A percentile compares a stretch with the other conserved stretches of the same genome.
phyloP scores from a whole-genome alignment of 1,140 invertebrate species.

The Meteorus sp. region DNA sequence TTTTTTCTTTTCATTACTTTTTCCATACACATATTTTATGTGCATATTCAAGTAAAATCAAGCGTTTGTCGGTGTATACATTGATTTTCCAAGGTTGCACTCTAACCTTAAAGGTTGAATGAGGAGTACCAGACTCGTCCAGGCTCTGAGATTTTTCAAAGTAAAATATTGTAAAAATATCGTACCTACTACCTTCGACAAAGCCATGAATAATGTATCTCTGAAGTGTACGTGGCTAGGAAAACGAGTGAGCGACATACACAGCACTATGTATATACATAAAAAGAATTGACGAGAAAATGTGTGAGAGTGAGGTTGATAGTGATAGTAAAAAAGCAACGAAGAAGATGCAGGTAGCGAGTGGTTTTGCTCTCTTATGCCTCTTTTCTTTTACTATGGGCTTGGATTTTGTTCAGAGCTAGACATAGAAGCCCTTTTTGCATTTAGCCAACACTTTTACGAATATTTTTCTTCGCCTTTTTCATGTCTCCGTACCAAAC shows the following conservation, averaged over 20 bases:
- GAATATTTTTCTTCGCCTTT: neutral
- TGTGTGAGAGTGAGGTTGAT: neutral
- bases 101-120: neutral
- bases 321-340: neutral
- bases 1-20: no score
- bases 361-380: conserved; percentile 7
- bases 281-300: conserved; percentile 17
- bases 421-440: neutral
- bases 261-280: no score
- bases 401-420: conserved; percentile 5
- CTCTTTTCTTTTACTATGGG: neutral
- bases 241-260: conserved; percentile 17
- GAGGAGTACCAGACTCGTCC: neutral
- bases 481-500: neutral
- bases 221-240: conserved; percentile 23
- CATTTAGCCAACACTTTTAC: conserved; percentile 1
- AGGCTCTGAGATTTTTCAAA: conserved; percentile 31
- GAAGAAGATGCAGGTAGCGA: neutral
- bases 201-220: conserved; percentile 44
- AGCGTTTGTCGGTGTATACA: neutral
- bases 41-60: neutral
- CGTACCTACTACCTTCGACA: conserved; percentile 36
- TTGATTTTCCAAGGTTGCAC: neutral
- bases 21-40: neutral
- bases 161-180: conserved; percentile 46